Conservation (phyloP, 2,888 invertebrate genomes). For the Pristionchus maxplancki region DNA sequence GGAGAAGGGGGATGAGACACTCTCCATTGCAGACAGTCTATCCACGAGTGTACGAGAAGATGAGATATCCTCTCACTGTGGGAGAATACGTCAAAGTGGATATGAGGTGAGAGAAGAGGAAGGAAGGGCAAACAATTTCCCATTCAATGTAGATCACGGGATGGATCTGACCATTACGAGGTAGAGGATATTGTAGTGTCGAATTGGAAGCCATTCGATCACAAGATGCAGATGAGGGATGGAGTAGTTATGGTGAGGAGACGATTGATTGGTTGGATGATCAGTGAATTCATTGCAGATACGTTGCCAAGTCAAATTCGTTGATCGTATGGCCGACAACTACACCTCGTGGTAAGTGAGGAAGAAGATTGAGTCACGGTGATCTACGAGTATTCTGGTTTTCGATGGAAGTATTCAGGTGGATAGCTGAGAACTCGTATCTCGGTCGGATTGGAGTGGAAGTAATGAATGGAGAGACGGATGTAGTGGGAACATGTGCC, state of each 20-base stretch:
- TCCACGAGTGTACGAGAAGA: neutral
- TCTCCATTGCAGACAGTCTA: neutral
- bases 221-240: neutral
- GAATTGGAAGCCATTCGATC: neutral
- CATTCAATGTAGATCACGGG: neutral
- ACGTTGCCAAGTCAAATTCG: neutral
- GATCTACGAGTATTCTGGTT: neutral
- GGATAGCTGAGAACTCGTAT: neutral
- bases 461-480: neutral
- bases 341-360: neutral
- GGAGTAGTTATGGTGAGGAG: neutral
- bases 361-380: neutral
- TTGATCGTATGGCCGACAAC: neutral
- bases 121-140: neutral
- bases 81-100: conserved; percentile 4
- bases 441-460: neutral
- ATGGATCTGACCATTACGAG: neutral
- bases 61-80: neutral
- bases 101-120: neutral
- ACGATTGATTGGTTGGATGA: neutral
- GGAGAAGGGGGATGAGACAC: neutral
- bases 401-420: neutral
- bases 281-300: neutral
- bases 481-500: neutral
- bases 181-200: neutral